A percentile compares a stretch with the other conserved stretches of the same genome.
These are phyloP conservation scores for Sinhomidia bicolor DNA, from an alignment of 2,888 invertebrate genomes.

Conservation along the genomic window DNA sequence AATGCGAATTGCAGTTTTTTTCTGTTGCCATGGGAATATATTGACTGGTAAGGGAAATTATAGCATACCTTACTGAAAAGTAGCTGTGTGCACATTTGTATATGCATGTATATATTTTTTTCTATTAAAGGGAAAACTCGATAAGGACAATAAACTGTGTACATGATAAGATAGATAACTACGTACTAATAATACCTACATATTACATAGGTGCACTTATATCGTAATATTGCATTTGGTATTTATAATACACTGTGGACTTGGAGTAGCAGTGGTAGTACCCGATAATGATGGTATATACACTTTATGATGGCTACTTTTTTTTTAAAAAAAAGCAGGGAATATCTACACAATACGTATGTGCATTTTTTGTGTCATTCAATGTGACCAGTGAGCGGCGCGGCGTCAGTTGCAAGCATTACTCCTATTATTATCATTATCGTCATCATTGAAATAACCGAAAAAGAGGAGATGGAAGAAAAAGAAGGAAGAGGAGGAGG, in stretches of 20 bases:
- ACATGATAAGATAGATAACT: neutral
- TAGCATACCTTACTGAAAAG: too few relatives aligned
- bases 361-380: neutral
- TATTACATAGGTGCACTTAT: neutral
- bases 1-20: too few relatives aligned
- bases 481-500: neutral
- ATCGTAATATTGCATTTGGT: too few relatives aligned
- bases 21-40: too few relatives aligned
- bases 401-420: neutral
- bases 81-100: too few relatives aligned
- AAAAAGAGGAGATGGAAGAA: neutral
- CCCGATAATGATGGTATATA: too few relatives aligned
- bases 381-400: conserved; percentile 28
- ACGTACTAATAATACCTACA: neutral
- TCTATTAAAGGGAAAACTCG: neutral
- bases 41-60: too few relatives aligned
- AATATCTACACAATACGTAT: neutral
- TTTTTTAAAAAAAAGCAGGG: too few relatives aligned
- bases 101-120: neutral
- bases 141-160: neutral
- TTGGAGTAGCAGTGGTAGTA: too few relatives aligned
- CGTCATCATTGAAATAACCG: conserved; percentile 22
- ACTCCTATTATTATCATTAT: conserved; percentile 11
- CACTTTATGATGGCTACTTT: too few relatives aligned
- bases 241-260: too few relatives aligned